Conservation (phyloP, 2,797 vertebrate genomes). For the Hybognathus amarus region DNA sequence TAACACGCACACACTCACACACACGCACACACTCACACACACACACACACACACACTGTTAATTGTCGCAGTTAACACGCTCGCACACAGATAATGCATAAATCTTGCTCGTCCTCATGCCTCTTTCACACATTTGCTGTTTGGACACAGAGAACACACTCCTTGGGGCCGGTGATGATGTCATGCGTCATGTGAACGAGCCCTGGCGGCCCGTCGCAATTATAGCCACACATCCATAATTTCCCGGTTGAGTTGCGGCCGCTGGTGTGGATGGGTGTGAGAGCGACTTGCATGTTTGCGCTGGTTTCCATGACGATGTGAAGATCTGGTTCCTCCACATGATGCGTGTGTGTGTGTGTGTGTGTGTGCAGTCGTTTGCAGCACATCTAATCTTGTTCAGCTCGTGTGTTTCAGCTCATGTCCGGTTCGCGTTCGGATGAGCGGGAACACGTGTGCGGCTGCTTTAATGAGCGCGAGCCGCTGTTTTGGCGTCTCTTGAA, state of each 20-base stretch:
- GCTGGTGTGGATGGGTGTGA: neutral
- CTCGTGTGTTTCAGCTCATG: conserved; percentile 36
- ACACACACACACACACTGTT: too few relatives aligned
- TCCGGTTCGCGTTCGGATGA: conserved; percentile 66
- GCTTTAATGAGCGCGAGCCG: conserved; percentile 73
- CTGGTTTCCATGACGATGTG: neutral
- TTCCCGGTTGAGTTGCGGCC: neutral
- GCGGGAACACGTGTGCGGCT: conserved; percentile 67
- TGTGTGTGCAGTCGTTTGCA: neutral
- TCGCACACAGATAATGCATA: neutral
- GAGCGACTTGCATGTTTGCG: neutral
- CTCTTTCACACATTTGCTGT: neutral
- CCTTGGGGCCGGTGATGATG: neutral
- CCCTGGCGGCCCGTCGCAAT: neutral
- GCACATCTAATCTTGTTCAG: neutral
- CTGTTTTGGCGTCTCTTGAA: conserved; percentile 75
- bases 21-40: neutral
- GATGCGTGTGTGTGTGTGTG: neutral
- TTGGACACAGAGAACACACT: neutral
- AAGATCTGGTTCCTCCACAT: neutral
- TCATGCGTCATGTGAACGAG: conserved; percentile 7
- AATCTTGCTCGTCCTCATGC: neutral
- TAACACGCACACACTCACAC: neutral
- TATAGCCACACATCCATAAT: conserved; percentile 15
- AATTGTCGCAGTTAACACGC: neutral